Evolutionary conservation across 2,797 vertebrate genomes (phyloP).

Genomic region (Mus spretus): DNA sequence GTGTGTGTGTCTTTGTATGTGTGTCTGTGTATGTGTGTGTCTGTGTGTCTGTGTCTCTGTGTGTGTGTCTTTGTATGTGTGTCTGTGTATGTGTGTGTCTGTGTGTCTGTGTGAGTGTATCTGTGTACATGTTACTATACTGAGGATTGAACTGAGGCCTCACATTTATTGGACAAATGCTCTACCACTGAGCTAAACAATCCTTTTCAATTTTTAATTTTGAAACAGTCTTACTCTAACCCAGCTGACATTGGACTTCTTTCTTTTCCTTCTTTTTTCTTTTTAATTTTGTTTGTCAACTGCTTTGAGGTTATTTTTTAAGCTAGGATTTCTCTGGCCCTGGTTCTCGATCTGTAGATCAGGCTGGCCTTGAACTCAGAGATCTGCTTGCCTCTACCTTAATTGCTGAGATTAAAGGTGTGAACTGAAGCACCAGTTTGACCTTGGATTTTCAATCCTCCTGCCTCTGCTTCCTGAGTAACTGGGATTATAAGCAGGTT

Average conservation of each 20-base stretch:
- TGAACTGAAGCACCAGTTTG: neutral
- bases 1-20: neutral
- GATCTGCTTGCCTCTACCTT: neutral
- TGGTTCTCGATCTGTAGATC: neutral
- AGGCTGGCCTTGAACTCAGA: neutral
- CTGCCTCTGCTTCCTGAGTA: neutral
- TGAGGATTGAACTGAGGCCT: neutral
- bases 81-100: neutral
- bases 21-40: rapidly evolving
- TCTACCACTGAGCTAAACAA: neutral
- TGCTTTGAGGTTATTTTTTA: neutral
- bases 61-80: neutral
- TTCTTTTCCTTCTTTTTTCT: neutral
- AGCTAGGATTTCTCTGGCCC: neutral
- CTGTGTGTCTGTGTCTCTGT: neutral
- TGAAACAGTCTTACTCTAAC: neutral
- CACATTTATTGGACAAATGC: neutral
- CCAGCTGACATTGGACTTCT: neutral
- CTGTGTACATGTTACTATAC: neutral
- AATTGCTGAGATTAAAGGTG: neutral
- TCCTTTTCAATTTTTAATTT: neutral
- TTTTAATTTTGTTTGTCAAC: neutral
- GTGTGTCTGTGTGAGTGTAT: neutral
- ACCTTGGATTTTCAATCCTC: neutral
- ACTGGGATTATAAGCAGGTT: neutral